phyloP scores from a whole-genome alignment of 2,888 invertebrate species.

The Anodontia alba region DNA sequence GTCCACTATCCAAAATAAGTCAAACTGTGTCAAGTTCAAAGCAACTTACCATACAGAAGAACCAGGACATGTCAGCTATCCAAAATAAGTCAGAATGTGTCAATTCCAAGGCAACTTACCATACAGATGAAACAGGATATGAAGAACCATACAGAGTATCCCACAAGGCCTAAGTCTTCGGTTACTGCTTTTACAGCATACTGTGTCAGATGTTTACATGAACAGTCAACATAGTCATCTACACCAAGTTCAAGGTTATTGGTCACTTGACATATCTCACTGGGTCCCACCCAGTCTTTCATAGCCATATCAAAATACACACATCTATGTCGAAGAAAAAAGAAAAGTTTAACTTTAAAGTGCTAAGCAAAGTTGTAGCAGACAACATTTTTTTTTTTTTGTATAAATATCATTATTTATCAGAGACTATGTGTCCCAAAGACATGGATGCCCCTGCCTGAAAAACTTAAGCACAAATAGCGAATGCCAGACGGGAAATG shows the following conservation, averaged over 20 bases:
- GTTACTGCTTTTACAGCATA: conserved; percentile 80
- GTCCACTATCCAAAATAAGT: too few relatives aligned
- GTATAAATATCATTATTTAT: neutral
- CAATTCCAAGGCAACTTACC: conserved; percentile 67
- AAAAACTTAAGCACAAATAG: too few relatives aligned
- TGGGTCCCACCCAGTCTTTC: conserved; percentile 73
- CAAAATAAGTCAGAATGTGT: too few relatives aligned
- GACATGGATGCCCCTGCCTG: too few relatives aligned
- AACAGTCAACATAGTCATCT: conserved; percentile 81
- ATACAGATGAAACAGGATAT: conserved; percentile 81
- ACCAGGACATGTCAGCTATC: too few relatives aligned
- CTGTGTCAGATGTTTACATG: conserved; percentile 81
- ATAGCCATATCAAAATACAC: conserved; percentile 78
- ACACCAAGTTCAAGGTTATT: conserved; percentile 78
- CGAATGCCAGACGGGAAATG: too few relatives aligned
- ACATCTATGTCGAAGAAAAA: conserved; percentile 70
- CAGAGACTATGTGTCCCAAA: neutral
- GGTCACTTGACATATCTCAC: conserved; percentile 74
- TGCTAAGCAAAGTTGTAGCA: too few relatives aligned
- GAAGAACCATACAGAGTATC: conserved; percentile 82
- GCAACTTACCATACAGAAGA: too few relatives aligned
- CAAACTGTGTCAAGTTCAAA: too few relatives aligned
- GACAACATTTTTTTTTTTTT: too few relatives aligned
- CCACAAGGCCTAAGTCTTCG: conserved; percentile 72
- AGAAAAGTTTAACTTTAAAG: too few relatives aligned